Base-by-base conservation (phyloP, 2,888 invertebrate species). In the Eulithis testata region DNA sequence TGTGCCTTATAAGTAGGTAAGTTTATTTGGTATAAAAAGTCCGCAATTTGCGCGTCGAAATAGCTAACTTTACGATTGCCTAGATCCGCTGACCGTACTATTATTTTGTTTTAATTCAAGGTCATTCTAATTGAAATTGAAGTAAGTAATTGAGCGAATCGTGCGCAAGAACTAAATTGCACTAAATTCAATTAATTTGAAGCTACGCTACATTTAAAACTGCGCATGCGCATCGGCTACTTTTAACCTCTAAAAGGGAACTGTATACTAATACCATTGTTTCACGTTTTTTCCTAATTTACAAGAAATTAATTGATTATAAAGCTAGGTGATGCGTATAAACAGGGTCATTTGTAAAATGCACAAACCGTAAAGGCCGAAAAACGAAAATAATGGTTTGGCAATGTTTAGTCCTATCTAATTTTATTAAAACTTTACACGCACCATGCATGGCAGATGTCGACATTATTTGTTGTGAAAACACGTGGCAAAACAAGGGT, bases 141-240 rank as follows among this genome's bases (percentile, higher is more conserved):
- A 65, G 40, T 40, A 40, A 40, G 52, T 57, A 61, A 68, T 67
- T 72, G 50, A 56, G 61, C 72, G 62, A 75, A 73, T 78, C 76
- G 73, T 75, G 72, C 72, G 77, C 83, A 88, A 88, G 86, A 89
- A 88, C 83, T 74, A 73, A 85, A 86, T 83, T 82, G 21, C 21
- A 21, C 21, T 21, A 82, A 85, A 89, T 84, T 85, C 84, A 90
- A 88, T 91, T 90, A 90, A 90, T 90, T 90, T 86, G 83, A 87
- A 82, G 82, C 84, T 82, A 78, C 83, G 81, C 40, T 40, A 40
- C 40, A 40, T 81, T 80, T 73, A 82, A 80, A 82, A 80, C 80
- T 60, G 57, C 65, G 69, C 36, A 12, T 75, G 76, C 78, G 78
- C 74, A 73, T 31, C 49, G 27, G 3, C 27, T n/a, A n/a, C 45